These are phyloP conservation scores for Meteorus sp. DNA, from an alignment of 1,140 invertebrate species.

Conservation along the genomic window DNA sequence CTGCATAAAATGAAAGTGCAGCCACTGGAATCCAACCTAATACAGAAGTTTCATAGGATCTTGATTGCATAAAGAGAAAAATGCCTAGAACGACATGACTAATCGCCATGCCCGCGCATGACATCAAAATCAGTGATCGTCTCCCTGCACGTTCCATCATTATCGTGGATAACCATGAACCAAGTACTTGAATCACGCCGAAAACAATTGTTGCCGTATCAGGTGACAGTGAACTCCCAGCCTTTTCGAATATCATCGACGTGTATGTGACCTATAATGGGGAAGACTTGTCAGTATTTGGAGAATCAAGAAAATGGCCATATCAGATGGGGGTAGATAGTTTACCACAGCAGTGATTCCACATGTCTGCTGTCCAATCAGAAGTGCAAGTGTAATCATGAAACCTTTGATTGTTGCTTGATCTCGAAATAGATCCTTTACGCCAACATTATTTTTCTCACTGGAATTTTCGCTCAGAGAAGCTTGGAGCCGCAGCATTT, in stretches of 20 bases:
- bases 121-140: conserved; percentile 61
- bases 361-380: conserved; percentile 49
- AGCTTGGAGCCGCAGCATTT: conserved; percentile 39
- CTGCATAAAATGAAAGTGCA: conserved; percentile 61
- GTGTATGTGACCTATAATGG: conserved; percentile 55
- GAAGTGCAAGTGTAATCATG: conserved; percentile 56
- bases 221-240: conserved; percentile 55
- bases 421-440: conserved; percentile 43
- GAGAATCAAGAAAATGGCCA: conserved; percentile 5
- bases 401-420: conserved; percentile 48
- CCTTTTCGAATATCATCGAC: conserved; percentile 62
- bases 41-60: conserved; percentile 37
- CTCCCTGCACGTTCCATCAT: conserved; percentile 66
- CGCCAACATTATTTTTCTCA: conserved; percentile 27
- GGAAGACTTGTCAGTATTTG: conserved; percentile 22
- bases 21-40: conserved; percentile 61
- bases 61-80: conserved; percentile 52
- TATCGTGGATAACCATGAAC: conserved; percentile 56
- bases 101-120: conserved; percentile 52
- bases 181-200: conserved; percentile 52
- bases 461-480: conserved; percentile 36
- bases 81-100: conserved; percentile 50
- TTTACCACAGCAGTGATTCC: conserved; percentile 53
- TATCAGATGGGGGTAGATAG: neutral
- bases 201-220: conserved; percentile 62